These are phyloP conservation scores for Atrina japonica DNA, from an alignment of 2,888 invertebrate species.

Conservation along the genomic window DNA sequence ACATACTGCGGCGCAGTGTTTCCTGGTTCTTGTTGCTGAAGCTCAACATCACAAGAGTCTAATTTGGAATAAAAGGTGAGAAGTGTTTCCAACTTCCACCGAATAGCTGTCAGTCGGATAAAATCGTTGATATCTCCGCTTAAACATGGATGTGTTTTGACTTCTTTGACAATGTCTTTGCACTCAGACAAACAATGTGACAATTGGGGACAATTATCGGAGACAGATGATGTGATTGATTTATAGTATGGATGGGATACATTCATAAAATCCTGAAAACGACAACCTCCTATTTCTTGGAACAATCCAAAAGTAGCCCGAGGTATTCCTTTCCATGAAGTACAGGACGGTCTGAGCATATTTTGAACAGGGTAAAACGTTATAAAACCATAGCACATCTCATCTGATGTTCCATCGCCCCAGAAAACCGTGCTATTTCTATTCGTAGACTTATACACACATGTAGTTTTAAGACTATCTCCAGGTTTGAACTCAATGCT, in stretches of 20 bases:
- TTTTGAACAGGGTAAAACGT: constrained; percentile 59
- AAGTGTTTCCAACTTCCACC: neutral
- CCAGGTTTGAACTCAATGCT: constrained; percentile 56
- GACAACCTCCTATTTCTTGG: constrained; percentile 37
- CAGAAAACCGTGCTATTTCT: constrained; percentile 43
- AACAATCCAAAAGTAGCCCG: neutral
- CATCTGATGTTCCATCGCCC: constrained; percentile 64
- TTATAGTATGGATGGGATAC: constrained; percentile 27
- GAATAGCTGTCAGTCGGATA: neutral
- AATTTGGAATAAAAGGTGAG: constrained; percentile 4
- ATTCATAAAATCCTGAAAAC: constrained; percentile 22
- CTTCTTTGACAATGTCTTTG: neutral
- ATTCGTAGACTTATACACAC: constrained; percentile 51
- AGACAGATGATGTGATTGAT: neutral
- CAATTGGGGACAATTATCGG: constrained; percentile 9
- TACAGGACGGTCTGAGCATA: constrained; percentile 1
- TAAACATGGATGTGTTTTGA: constrained; percentile 2
- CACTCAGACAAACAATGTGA: constrained; percentile 1
- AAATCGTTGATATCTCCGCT: constrained; percentile 4
- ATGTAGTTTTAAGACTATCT: constrained; percentile 55
- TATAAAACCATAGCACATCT: constrained; percentile 71
- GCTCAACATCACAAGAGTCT: constrained; percentile 4
- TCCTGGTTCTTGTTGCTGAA: no score
- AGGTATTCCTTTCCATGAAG: constrained; percentile 27
- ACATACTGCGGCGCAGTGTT: no score